Evolutionary conservation across 2,113 vertebrate species (phyloP).

Genomic region (Brienomyrus brachyistius): DNA sequence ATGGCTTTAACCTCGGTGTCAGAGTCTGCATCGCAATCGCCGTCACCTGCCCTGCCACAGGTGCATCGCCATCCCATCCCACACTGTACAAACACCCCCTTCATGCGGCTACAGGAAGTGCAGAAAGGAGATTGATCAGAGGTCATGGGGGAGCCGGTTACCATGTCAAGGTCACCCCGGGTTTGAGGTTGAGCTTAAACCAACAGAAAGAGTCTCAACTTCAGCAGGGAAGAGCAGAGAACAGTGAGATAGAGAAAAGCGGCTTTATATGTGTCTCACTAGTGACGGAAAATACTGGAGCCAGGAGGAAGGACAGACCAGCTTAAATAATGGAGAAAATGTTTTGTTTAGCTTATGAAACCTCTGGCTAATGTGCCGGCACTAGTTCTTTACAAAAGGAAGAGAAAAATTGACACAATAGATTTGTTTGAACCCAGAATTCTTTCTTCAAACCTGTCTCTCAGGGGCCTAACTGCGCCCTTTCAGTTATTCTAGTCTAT

Average conservation of each 20-base stretch:
- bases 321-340: not conserved
- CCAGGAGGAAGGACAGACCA: not conserved
- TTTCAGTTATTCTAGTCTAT: not conserved
- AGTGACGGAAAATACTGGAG: not conserved
- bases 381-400: not conserved
- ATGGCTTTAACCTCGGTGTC: constrained; percentile 61
- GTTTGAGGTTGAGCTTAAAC: constrained; percentile 70
- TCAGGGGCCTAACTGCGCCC: not conserved
- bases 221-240: not conserved
- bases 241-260: not conserved
- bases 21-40: constrained; percentile 58
- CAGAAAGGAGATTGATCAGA: constrained; percentile 65
- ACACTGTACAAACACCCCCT: constrained; percentile 51
- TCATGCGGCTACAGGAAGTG: constrained; percentile 62
- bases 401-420: not conserved
- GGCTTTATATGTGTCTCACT: not conserved
- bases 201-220: constrained; percentile 38
- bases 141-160: constrained; percentile 45
- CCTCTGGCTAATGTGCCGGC: not conserved
- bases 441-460: not conserved
- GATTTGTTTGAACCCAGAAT: not conserved
- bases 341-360: not conserved
- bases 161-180: constrained; percentile 51
- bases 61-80: constrained; percentile 64
- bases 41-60: constrained; percentile 80